Conservation (phyloP, 2,797 vertebrate genomes). For the Neopelma chrysocephalum region DNA sequence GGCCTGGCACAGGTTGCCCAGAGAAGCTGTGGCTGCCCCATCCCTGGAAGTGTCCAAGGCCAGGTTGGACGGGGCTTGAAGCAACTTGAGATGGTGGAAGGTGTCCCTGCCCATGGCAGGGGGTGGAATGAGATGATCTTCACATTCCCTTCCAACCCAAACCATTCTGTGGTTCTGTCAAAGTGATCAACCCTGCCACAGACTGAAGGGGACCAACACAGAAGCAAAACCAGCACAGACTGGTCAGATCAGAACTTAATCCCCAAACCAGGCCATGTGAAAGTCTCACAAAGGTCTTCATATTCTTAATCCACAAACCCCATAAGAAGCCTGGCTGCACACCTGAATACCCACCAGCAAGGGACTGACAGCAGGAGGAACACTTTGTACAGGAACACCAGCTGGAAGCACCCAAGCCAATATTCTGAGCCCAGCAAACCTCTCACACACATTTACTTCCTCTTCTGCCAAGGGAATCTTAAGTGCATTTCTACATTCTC, state of each 20-base stretch:
- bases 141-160: neutral
- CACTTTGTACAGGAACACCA: neutral
- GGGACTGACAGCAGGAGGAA: neutral
- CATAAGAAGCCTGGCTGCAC: neutral
- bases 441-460: neutral
- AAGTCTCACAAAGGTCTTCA: neutral
- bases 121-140: neutral
- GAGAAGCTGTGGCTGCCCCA: neutral
- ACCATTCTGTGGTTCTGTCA: neutral
- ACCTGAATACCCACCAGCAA: neutral
- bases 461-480: neutral
- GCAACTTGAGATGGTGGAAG: neutral
- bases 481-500: neutral
- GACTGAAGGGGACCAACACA: neutral
- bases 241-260: neutral
- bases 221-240: neutral
- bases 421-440: neutral
- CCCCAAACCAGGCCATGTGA: fast-evolving
- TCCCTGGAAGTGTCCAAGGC: neutral
- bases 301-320: neutral
- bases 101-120: neutral
- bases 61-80: neutral
- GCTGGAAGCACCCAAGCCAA: neutral
- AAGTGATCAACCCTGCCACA: neutral
- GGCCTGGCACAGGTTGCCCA: neutral